Evolutionary conservation across 2,113 vertebrate species (phyloP).

Genomic region (Sigmodon hispidus): DNA sequence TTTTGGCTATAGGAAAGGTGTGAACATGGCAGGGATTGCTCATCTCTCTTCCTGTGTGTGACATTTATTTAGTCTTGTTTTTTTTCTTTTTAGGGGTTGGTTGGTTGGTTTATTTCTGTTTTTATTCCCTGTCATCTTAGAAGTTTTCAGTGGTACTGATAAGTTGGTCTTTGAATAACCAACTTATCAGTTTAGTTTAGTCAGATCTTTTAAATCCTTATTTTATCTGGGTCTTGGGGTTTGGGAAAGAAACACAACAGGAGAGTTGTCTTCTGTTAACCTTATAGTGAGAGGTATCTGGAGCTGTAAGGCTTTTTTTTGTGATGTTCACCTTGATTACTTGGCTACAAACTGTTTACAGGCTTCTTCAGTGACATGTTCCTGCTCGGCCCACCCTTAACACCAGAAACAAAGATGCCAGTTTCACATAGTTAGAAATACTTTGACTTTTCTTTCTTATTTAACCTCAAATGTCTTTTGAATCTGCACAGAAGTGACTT

Average conservation of each 20-base stretch:
- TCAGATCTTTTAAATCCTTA: background rate
- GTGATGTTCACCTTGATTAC: background rate
- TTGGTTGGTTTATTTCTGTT: background rate
- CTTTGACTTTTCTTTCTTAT: slow-evolving; percentile 1
- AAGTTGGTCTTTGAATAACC: background rate
- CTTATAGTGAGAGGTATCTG: background rate
- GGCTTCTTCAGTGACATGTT: background rate
- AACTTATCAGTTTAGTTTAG: background rate
- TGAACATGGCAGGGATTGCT: background rate
- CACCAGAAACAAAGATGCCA: background rate
- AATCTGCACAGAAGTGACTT: background rate
- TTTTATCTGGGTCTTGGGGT: background rate
- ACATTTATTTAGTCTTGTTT: background rate
- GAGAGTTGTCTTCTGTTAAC: background rate
- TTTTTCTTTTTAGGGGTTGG: background rate
- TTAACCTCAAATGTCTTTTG: background rate
- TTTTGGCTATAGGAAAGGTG: background rate
- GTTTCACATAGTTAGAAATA: background rate
- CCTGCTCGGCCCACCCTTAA: background rate
- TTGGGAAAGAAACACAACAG: background rate
- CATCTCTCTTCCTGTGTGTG: background rate
- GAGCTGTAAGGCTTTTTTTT: background rate
- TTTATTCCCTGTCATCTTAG: background rate
- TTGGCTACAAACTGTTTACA: background rate
- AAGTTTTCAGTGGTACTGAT: background rate